Base-by-base conservation (phyloP, 2,888 invertebrate species). In the Trachelus tabidus region DNA sequence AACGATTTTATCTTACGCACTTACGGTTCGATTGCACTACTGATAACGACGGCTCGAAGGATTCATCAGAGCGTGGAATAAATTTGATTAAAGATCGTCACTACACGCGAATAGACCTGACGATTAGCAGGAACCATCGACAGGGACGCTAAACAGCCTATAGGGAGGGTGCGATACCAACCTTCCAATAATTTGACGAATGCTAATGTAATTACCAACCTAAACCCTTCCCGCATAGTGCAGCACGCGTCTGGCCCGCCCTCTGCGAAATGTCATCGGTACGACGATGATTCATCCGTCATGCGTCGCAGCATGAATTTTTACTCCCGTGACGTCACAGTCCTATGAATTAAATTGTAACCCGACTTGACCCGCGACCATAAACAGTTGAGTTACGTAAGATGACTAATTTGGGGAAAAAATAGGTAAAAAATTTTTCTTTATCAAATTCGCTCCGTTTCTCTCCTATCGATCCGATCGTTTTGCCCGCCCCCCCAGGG, bases 141-240 rank as follows among this genome's bases (percentile, higher is more conserved):
- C 40, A 6, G 23, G 40, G 40, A 56, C 40, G 23, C 40, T 56
- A 6, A 56, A 56, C 40, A 56, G 23, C 15, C 40, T 9, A 23
- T 0, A 23, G 15, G 23, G 9, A 68, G 34, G 69, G 73, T 35
- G 77, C 68, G 35, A 77, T 68, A 73, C 69, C 68, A 37, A 73
- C 68, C 34, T 77, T 74, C 68, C 69, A 74, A 74, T 77, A 73
- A 77, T 77, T 40, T 75, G 34, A 31, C 69, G 77, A 77, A 77
- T 75, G 74, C 77, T 77, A 77, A 77, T 77, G 75, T 69, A 75
- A 77, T 77, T 77, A 77, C 69, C 31, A 75, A 30, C 77, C 75
- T 69, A 34, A 77, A 75, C 77, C 77, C 75, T 77, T 75, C 1
- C 23, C 23, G 40, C 23, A 40, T 40, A 15, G 40, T 40, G 15